Conservation (phyloP, 2,113 vertebrate species). For the Pollimyrus isidori region DNA sequence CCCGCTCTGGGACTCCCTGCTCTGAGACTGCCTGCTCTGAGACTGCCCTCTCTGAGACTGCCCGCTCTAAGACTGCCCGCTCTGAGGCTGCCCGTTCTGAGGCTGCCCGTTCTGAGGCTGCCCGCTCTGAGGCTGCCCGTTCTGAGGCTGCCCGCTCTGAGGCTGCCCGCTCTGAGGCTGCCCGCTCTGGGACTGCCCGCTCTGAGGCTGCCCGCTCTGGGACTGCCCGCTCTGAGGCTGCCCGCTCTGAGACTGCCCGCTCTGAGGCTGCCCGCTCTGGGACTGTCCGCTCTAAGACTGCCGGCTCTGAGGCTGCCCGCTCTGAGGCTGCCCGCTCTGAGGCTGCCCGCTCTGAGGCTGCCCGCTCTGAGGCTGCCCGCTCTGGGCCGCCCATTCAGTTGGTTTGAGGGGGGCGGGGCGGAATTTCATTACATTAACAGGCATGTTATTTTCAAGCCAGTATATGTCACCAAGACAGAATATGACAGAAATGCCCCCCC, state of each 20-base stretch:
- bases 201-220: no score
- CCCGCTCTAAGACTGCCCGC: neutral
- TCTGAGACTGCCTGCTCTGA: neutral
- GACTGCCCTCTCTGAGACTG: no score
- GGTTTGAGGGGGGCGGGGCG: neutral
- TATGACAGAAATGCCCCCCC: neutral
- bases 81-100: no score
- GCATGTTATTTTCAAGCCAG: neutral
- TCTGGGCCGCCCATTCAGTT: neutral
- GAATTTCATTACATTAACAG: constrained; percentile 13
- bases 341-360: no score
- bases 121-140: neutral
- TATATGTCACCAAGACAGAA: constrained; percentile 33
- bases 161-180: no score
- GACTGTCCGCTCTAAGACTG: no score
- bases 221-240: no score
- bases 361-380: neutral
- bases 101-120: no score
- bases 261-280: no score
- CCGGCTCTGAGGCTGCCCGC: neutral
- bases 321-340: no score
- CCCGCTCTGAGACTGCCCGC: neutral
- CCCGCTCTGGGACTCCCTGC: neutral
- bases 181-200: neutral
- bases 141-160: no score